phyloP scores from a whole-genome alignment of 2,797 vertebrate genomes.

The Orientallactaga sibirica region DNA sequence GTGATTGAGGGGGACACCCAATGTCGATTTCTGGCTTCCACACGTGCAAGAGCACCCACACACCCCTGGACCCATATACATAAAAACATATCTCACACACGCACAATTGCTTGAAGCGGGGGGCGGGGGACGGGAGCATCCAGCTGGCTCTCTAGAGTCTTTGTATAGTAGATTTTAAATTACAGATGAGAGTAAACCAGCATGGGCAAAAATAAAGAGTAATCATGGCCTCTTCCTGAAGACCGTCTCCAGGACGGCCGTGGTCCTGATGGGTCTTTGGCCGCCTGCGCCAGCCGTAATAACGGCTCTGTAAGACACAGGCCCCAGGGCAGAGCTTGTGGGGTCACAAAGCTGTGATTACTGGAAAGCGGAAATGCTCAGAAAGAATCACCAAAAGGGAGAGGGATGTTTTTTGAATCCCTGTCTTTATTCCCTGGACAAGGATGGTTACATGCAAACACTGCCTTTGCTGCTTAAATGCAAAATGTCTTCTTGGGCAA shows the following conservation, averaged over 20 bases:
- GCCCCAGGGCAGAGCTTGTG: conserved; percentile 70
- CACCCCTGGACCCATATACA: neutral
- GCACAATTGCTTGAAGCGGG: conserved; percentile 42
- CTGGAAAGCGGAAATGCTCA: conserved; percentile 85
- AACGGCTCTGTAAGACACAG: conserved; percentile 80
- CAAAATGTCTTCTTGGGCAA: conserved; percentile 42
- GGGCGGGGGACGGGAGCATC: conserved; percentile 73
- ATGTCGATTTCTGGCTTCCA: neutral
- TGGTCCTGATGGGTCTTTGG: conserved; percentile 78
- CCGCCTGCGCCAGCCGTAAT: conserved; percentile 84
- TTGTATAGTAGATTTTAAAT: conserved; percentile 87
- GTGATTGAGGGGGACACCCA: neutral
- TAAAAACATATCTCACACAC: neutral
- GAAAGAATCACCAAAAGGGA: conserved; percentile 60
- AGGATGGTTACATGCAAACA: neutral
- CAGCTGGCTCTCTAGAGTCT: conserved; percentile 79
- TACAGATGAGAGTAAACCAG: conserved; percentile 88
- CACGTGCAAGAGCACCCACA: too few species aligned
- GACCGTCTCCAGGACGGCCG: conserved; percentile 76
- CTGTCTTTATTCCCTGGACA: conserved; percentile 50
- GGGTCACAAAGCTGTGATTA: conserved; percentile 83
- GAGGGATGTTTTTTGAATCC: conserved; percentile 32
- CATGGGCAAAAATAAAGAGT: conserved; percentile 86
- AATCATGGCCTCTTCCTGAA: conserved; percentile 80
- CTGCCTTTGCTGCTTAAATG: conserved; percentile 43